Evolutionary conservation across 2,797 vertebrate species (phyloP), one percentile per base, ranked within the genome.

Genomic region (Coregonus sp.): DNA sequence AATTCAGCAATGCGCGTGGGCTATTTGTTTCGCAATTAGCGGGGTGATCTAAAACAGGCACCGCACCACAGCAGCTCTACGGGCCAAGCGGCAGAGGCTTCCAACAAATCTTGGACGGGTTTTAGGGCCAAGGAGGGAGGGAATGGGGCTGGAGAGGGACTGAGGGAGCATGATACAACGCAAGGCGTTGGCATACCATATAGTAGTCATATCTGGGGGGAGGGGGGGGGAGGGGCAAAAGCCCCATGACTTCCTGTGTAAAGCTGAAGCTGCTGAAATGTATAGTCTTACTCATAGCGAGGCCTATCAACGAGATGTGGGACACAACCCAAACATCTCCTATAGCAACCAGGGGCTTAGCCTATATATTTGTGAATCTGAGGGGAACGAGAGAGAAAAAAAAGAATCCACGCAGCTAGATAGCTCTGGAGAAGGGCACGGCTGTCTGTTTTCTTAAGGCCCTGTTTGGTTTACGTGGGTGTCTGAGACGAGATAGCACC

Each of bases 1-100:
- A 92, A 86, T 93, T 88, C 81, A 87, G 82, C 86, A 88, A 82
- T 85, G 79, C 75, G 81, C 81, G 80, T 79, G 75, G 85, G 81
- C 84, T 90, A 93, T 93, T 94, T 93, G 92, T 93, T 92, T 89
- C 84, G 86, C 89, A 93, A 94, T 94, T 94, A 94, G 92, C 78
- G 78, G 84, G 74, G 66, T 86, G 84, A 89, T 84, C 85, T 79
- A 81, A 86, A 86, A 81, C 86, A 84, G 84, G 84, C 87, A 89
- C 66, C 76, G 84, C 77, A 90, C 85, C 90, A 90, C 87, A 78
- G 89, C 78, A 82, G 88, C 90, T 79, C 86, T 79, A 77, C 66
- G 77, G 84, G 86, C 82, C 88, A 89, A 75, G 74, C 78, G 75
- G 75, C 74, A 71, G 65, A 81, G 81, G 76, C 76, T 84, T 86